A percentile compares a stretch with the other conserved stretches of the same genome.
Conservation (phyloP, 2,113 vertebrate genomes). For the Melanerpes formicivorus region DNA sequence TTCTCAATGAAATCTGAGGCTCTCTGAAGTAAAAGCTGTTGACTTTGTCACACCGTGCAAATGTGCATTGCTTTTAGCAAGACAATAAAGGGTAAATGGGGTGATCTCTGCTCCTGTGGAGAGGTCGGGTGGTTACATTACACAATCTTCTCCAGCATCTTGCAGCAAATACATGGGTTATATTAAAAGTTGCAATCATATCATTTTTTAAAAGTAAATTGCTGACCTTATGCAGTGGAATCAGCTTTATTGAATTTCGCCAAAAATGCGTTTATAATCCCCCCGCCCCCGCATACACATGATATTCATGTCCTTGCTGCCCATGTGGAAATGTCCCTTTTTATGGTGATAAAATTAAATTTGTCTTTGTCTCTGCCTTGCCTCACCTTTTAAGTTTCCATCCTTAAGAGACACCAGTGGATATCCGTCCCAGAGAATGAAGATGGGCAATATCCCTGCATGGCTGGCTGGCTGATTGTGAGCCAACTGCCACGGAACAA, state of each 20-base stretch:
- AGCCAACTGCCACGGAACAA: slow-evolving; percentile 22
- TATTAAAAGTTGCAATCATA: slow-evolving; percentile 86
- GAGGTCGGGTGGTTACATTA: slow-evolving; percentile 79
- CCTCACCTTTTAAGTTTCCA: slow-evolving; percentile 77
- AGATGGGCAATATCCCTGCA: slow-evolving; percentile 11
- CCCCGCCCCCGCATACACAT: slow-evolving; percentile 66
- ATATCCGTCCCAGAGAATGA: slow-evolving; percentile 22
- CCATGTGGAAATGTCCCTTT: slow-evolving; percentile 79
- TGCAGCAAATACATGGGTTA: slow-evolving; percentile 84
- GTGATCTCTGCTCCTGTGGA: slow-evolving; percentile 70
- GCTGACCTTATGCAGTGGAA: slow-evolving; percentile 88
- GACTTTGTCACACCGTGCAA: slow-evolving; percentile 51
- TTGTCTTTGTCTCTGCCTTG: slow-evolving; percentile 69
- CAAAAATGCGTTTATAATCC: slow-evolving; percentile 83
- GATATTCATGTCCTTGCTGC: slow-evolving; percentile 82
- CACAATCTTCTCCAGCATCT: slow-evolving; percentile 77
- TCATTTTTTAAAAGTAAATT: slow-evolving; percentile 84
- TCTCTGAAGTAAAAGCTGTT: slow-evolving; percentile 47
- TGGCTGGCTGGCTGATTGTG: background rate
- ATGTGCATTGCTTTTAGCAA: slow-evolving; percentile 70
- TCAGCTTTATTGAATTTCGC: slow-evolving; percentile 89
- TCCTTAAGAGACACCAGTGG: slow-evolving; percentile 51
- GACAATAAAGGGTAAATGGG: slow-evolving; percentile 77
- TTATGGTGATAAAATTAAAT: slow-evolving; percentile 83
- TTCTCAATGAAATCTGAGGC: slow-evolving; percentile 43